phyloP scores from a whole-genome alignment of 2,113 vertebrate species.

The Addax nasomaculatus region DNA sequence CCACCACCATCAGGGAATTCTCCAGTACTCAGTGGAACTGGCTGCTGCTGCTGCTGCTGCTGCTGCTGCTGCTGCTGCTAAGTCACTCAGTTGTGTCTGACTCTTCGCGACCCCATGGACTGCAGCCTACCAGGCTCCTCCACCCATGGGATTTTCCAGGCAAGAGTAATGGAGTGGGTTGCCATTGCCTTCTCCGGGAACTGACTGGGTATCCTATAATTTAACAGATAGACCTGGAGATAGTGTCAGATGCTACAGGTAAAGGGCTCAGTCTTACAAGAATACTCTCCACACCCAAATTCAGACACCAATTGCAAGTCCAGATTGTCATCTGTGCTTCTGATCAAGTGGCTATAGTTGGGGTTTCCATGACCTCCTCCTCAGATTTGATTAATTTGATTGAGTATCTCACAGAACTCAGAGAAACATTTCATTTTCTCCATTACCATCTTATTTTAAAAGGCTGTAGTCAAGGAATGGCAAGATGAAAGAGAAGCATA shows the following conservation, averaged over 20 bases:
- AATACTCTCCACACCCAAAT: not conserved
- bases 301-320: not conserved
- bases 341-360: not conserved
- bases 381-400: not conserved
- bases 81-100: accelerated
- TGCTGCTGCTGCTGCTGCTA: too few species aligned
- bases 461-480: not conserved
- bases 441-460: not conserved
- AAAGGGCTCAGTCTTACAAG: not conserved
- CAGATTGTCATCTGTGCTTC: not conserved
- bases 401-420: not conserved
- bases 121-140: too few species aligned
- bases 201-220: not conserved
- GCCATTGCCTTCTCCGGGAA: not conserved
- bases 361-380: not conserved
- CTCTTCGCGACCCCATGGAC: too few species aligned
- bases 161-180: too few species aligned
- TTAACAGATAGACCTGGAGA: not conserved
- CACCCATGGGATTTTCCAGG: too few species aligned
- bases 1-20: not conserved
- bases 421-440: not conserved
- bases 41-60: not conserved
- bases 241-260: not conserved
- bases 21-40: not conserved
- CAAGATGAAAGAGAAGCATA: not conserved